Evolutionary conservation across 2,888 invertebrate species (phyloP).

Genomic region (Amphipoea lucens): DNA sequence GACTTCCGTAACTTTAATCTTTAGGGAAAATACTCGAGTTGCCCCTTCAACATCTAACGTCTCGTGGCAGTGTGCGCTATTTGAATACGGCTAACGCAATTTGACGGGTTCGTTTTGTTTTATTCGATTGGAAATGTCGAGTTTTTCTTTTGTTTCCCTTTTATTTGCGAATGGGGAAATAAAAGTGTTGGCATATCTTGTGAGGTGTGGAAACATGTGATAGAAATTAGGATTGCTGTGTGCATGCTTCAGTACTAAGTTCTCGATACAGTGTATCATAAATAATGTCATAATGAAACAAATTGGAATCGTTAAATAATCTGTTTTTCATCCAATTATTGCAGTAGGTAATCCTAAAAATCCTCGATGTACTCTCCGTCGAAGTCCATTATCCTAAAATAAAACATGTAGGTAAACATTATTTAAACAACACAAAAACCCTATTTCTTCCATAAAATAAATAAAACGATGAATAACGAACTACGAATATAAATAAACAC

Average conservation of each 20-base stretch:
- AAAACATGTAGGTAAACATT: not conserved
- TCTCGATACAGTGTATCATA: not conserved
- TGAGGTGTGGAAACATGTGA: slow-evolving; percentile 17
- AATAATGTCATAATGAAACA: too few relatives aligned
- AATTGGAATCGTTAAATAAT: not conserved
- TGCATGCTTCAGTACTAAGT: not conserved
- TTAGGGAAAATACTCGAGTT: slow-evolving; percentile 71
- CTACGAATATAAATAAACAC: slow-evolving; percentile 43
- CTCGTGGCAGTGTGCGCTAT: slow-evolving; percentile 56
- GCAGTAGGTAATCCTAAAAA: not conserved
- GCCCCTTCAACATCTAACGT: slow-evolving; percentile 64
- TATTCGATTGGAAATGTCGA: slow-evolving; percentile 56
- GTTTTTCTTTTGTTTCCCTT: slow-evolving; percentile 56
- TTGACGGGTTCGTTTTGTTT: slow-evolving; percentile 61
- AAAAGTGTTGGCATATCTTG: slow-evolving; percentile 32
- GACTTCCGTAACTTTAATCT: slow-evolving; percentile 70
- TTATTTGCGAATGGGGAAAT: slow-evolving; percentile 42
- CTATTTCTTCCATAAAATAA: not conserved
- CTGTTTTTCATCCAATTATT: too few relatives aligned
- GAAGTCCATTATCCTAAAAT: not conserved
- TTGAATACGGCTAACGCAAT: slow-evolving; percentile 63
- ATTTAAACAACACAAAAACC: not conserved
- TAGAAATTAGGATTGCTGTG: not conserved
- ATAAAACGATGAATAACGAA: slow-evolving; percentile 26
- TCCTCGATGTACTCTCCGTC: not conserved